Evolutionary conservation across 2,888 invertebrate genomes (phyloP), one percentile per base, ranked within the genome.

Genomic region (Melipona bicolor): DNA sequence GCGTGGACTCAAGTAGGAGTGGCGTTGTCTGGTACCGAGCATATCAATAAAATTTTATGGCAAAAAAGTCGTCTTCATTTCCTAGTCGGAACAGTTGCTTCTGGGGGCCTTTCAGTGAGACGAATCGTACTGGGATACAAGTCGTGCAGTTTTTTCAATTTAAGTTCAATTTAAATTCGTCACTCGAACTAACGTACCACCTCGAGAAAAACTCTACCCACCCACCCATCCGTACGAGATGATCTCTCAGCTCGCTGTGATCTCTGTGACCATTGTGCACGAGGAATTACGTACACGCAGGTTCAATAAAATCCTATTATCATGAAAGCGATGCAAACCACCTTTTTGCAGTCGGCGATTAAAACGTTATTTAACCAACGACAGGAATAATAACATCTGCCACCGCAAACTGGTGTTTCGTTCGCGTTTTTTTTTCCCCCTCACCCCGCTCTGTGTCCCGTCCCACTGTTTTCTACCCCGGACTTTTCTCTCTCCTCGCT

Each of bases 161-260:
- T 9, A 0, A 36, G 36, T 36, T 43, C 36, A 9, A 43, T 43
- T 43, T 43, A 43, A 43, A 32, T 32, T 32, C 4, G 32, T 32
- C 32, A 43, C 2, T 43, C 43, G 43, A 43, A 9, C 43, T 0
- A 43, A 81, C 91, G 91, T 90, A 87, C 87, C 89, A 87, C 87
- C 49, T 27, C 56, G 69, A 54, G 73, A 83, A 82, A 86, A 61
- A 79, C 80, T 82, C 62, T 50, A 69, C 64, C 52, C 36, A 36
- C 9, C 5, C 43, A 43, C 9, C 36, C 36, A 43, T 67, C 71
- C 75, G 61, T 75, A 65, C 68, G 81, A 70, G 79, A 67, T 83
- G 83, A 81, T 87, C 87, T 86, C 79, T 79, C 76, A 43, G 1
- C 43, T 9, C 56, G 76, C 68, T 59, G 70, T 32, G 78, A 78